Base-by-base conservation (phyloP, 2,797 vertebrate genomes). In the Coluber constrictor region DNA sequence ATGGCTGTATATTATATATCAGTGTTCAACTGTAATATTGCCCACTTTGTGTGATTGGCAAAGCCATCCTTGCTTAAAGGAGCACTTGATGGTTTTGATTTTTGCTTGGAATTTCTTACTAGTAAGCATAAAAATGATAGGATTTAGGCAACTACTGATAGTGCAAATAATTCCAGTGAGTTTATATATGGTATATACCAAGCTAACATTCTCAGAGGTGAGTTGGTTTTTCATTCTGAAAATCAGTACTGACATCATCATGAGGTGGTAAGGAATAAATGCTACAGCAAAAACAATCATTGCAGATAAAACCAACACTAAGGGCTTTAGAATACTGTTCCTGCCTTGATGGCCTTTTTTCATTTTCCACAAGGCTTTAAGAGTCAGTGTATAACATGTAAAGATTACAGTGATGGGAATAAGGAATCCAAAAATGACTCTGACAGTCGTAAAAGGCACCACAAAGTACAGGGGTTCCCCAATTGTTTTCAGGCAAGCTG, bases 91-190 rank as follows among this genome's bases (percentile, higher is more conserved):
- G 1, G 2, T 93, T 96, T 94, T 96, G 59, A 96, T 87, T 86
- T 93, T 96, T 92, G 93, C 97, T 93, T 96, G 97, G 95, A 98
- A 97, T 59, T 96, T 96, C 90, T 98, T 97, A 93, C 97, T 98
- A 51, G 98, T 97, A 94, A 98, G n/a, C 1, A 98, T 97, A 91
- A 98, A 98, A 91, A 98, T 97, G 43, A 98, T 93, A 2, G 98
- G 98, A 94, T 98, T 98, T 93, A 98, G 97, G 92, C 98, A 98
- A 93, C 97, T 97, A 94, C 98, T 98, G 57, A 98, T 94, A 90
- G 97, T 97, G 95, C 98, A 98, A 86, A 98, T 94, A n/a, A 97
- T 97, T 95, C 98, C 98, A 54, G 98, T 97, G 91, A 98, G 95
- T 97, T 98, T 96, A 89, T 97, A 98, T 92, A 97, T 94, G 56